Base-by-base conservation (phyloP, 2,888 invertebrate genomes). In the Periphyllus acericola region DNA sequence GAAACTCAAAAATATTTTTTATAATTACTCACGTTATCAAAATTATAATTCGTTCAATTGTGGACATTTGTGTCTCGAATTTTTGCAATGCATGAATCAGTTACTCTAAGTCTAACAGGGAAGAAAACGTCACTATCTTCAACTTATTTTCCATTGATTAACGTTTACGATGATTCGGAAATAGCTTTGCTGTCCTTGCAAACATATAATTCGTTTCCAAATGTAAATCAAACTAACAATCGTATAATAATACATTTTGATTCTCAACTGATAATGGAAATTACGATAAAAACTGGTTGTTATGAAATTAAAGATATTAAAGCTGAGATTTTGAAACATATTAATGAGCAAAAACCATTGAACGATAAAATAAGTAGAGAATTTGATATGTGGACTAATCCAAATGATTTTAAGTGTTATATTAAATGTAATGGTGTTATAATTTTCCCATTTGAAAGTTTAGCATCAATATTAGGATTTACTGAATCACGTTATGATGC, bases 1-100 rank as follows among this genome's bases (percentile, higher is more conserved):
- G 68, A 68, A 68, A n/a, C 29, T n/a, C 68, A 68, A n/a, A n/a
- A n/a, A n/a, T 68, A 68, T 68, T n/a, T 25, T 68, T n/a, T 68
- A 68, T 29, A 68, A 68, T n/a, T 68, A 68, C 29, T 9, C 68
- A n/a, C 25, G 29, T 2, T 68, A 68, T 68, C 68, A 68, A 68
- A 11, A 29, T n/a, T 68, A n/a, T n/a, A 29, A 68, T 9, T n/a
- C 68, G n/a, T 68, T 68, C 11, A 68, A 68, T 25, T 66, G 66
- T 66, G 66, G 66, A 66, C 66, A 66, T 66, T 66, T 66, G 25
- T 25, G 25, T 19, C 21, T 60, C 21, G 60, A 60, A 60, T 60
- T 60, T 60, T 60, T 60, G 21, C 19, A 60, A 60, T 60, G 60
- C 60, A 60, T 1, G 60, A 60, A 60, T 60, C 60, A 21, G 60